phyloP scores from a whole-genome alignment of 1,140 invertebrate species.

The Heliothis subflexa region DNA sequence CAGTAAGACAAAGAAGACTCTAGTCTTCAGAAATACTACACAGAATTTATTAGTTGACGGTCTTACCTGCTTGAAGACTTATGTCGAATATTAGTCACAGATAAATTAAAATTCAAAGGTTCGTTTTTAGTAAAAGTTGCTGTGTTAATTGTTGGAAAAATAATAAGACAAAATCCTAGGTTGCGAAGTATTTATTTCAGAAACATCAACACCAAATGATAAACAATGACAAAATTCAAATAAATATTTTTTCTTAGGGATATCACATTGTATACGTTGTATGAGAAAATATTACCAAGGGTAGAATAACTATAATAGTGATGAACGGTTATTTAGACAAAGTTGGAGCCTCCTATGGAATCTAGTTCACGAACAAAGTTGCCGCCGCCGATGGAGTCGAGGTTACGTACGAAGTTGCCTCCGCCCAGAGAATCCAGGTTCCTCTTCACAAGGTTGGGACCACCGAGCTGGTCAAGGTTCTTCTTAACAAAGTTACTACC shows the following conservation, averaged over 20 bases:
- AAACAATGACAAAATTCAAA: constrained; percentile 59
- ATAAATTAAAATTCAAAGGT: no score
- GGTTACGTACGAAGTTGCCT: constrained; percentile 79
- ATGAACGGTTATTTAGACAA: constrained; percentile 71
- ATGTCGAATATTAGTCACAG: neutral
- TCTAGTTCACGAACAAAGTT: constrained; percentile 80
- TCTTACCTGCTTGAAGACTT: constrained; percentile 9
- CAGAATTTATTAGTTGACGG: neutral
- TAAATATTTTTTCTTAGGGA: constrained; percentile 50
- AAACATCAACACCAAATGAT: constrained; percentile 58
- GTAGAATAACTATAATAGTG: constrained; percentile 30
- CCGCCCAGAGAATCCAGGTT: constrained; percentile 81
- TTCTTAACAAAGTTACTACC: constrained; percentile 82
- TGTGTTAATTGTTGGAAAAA: constrained; percentile 30
- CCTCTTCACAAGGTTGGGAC: constrained; percentile 81
- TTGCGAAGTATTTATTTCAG: constrained; percentile 61
- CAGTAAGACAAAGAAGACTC: constrained; percentile 18
- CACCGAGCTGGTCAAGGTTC: constrained; percentile 84
- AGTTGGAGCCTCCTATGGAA: constrained; percentile 78
- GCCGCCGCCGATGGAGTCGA: constrained; percentile 82
- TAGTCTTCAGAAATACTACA: constrained; percentile 37
- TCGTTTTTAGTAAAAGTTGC: constrained; percentile 35
- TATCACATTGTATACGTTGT: constrained; percentile 63
- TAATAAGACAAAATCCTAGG: constrained; percentile 39
- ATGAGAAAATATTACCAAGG: constrained; percentile 44